phyloP scores from a whole-genome alignment of 2,888 invertebrate genomes.

The Molanna angustata region DNA sequence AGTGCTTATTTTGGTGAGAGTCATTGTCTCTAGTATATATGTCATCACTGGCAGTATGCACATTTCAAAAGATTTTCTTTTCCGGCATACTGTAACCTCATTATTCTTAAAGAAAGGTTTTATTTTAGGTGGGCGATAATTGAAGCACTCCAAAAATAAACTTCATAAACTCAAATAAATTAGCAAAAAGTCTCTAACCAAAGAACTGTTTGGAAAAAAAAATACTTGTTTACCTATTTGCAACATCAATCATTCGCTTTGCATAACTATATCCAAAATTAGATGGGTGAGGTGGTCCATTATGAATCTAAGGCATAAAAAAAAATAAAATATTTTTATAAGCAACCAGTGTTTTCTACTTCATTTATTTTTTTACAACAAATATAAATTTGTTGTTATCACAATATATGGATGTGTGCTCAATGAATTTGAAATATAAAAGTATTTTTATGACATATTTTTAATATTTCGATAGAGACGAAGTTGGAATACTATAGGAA shows the following conservation, averaged over 20 bases:
- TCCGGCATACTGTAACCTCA: too few species aligned
- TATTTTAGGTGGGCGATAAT: too few species aligned
- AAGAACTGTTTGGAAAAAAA: neutral
- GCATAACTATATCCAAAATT: constrained; percentile 99
- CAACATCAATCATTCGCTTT: constrained; percentile 92
- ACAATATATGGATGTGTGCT: neutral
- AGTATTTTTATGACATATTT: neutral
- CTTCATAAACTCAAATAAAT: too few species aligned
- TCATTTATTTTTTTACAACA: too few species aligned
- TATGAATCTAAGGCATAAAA: constrained; percentile 70
- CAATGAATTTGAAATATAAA: neutral
- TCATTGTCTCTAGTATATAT: too few species aligned
- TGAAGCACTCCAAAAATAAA: too few species aligned
- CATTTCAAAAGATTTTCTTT: too few species aligned
- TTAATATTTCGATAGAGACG: neutral
- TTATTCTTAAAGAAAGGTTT: too few species aligned
- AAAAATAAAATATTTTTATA: neutral
- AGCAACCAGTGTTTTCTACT: too few species aligned
- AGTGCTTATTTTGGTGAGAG: too few species aligned
- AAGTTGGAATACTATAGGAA: neutral
- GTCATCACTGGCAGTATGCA: too few species aligned
- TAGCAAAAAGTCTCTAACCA: too few species aligned
- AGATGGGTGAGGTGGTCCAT: constrained; percentile 94
- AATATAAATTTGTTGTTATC: neutral
- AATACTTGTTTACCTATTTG: constrained; percentile 71